Evolutionary conservation across 2,888 invertebrate species (phyloP).

Genomic region (Diaperis boleti): DNA sequence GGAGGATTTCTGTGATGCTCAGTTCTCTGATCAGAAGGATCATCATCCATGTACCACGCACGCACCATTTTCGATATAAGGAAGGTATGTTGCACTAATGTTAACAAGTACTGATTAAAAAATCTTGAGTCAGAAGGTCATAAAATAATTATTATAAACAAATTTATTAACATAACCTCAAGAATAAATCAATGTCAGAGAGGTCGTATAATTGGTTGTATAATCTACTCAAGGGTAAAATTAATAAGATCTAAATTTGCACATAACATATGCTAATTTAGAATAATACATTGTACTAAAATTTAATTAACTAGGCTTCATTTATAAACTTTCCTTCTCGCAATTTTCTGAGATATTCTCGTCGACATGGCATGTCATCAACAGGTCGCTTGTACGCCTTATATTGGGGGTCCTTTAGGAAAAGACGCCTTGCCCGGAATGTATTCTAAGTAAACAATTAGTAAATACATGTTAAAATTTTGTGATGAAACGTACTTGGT

Average conservation of each 20-base stretch:
- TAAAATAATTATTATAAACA: no score
- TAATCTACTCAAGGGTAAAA: no score
- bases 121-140: no score
- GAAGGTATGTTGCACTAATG: no score
- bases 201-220: no score
- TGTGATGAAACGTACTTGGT: conserved; percentile 44
- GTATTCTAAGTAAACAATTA: conserved; percentile 74
- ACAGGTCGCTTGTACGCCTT: conserved; percentile 87
- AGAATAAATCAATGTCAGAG: no score
- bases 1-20: conserved; percentile 87
- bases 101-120: no score
- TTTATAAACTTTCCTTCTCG: conserved; percentile 61
- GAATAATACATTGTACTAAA: conserved; percentile 62
- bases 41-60: conserved; percentile 85
- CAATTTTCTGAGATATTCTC: conserved; percentile 75
- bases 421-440: conserved; percentile 86
- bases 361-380: conserved; percentile 81
- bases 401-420: conserved; percentile 93
- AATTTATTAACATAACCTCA: no score
- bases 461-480: background rate
- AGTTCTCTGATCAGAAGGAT: conserved; percentile 80
- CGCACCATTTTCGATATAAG: conserved; percentile 87
- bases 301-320: background rate
- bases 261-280: no score
- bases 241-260: no score